Evolutionary conservation across 2,888 invertebrate species (phyloP), one percentile per base, ranked within the genome.

Genomic region (Chaitophorus viminalis): DNA sequence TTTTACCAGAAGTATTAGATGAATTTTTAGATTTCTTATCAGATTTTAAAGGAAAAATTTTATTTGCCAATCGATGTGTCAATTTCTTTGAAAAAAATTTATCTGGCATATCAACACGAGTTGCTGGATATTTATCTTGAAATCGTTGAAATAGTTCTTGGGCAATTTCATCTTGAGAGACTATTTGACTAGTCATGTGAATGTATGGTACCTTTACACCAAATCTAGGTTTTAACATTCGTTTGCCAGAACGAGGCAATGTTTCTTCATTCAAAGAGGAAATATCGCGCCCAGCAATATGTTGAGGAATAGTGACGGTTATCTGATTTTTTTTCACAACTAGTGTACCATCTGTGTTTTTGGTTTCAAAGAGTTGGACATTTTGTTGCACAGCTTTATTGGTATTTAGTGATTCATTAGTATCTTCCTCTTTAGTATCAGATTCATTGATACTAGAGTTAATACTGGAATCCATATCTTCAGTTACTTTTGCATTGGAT

Each of bases 161-260:
- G 14, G 93, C 92, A 25, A 94, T 93, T 89, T 93, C 93, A 11
- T 92, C 92, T 89, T 92, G 92, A 1, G 93, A 92, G 1, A 93
- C 93, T 81, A 93, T 93, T 89, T 93, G 93, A 90, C 93, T 93
- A 8, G 93, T 93, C 87, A 93, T 90, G 89, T 93, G 90, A 25
- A 91, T 91, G 89, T 91, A 91, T 2, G 92, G 92, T 78, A 92
- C 91, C 89, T 92, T 92, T 17, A 92, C 92, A 8, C 92, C 92
- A 17, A 92, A 90, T 77, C 92, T 90, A 9, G 92, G 92, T 90
- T 92, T 92, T 21, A 92, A 92, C 74, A 90, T 89, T 9, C 91
- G 90, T 85, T 92, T 91, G 0, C 91, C 91, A 88, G 91, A 84
- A 54, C 89, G 89, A 60, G 89, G 75, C 18, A 89, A 75, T 31